Evolutionary conservation across 2,797 vertebrate genomes (phyloP).

Genomic region (Sebastes goodei): DNA sequence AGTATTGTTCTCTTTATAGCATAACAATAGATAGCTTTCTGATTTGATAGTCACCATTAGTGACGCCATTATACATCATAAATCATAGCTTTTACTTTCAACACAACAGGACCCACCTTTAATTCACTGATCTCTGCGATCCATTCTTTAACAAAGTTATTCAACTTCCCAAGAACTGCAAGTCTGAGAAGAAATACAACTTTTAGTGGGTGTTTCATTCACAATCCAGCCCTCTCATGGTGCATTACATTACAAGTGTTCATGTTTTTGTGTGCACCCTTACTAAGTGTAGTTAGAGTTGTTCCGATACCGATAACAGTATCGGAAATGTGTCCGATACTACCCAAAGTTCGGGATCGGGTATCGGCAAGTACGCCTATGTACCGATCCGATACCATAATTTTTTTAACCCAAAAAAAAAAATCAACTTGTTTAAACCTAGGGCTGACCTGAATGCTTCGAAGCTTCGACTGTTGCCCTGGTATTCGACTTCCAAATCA

Average conservation of each 20-base stretch:
- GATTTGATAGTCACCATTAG: background rate
- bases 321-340: no score
- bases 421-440: no score
- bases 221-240: background rate
- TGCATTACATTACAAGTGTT: background rate
- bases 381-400: no score
- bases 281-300: no score
- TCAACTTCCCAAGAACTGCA: constrained; percentile 93
- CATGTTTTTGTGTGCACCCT: background rate
- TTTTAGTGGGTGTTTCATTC: background rate
- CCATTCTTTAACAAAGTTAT: constrained; percentile 96
- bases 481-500: no score
- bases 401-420: no score
- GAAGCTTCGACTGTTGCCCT: no score
- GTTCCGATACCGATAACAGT: no score
- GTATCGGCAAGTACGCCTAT: no score
- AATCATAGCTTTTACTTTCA: background rate
- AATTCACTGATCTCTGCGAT: constrained; percentile 92
- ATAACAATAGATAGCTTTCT: background rate
- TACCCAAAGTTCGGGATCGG: no score
- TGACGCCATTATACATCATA: background rate
- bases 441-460: no score
- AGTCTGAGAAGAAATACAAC: constrained; percentile 81
- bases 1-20: background rate
- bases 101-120: constrained; percentile 85